Evolutionary conservation across 2,888 invertebrate genomes (phyloP).

Genomic region (Crioceris asparagi): DNA sequence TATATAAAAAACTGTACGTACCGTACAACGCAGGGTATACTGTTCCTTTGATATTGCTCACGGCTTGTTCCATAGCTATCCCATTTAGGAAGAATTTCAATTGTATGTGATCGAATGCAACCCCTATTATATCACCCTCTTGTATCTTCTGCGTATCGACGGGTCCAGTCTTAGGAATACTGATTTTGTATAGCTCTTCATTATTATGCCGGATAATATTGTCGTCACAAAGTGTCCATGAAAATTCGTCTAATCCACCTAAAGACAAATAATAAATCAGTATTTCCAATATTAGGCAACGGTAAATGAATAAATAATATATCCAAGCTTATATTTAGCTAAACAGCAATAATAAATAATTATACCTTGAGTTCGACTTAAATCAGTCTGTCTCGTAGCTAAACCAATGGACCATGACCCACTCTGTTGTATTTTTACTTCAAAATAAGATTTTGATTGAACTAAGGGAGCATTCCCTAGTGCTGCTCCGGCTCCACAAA

Average conservation of each 20-base stretch:
- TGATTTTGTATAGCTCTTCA: constrained; percentile 55
- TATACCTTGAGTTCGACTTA: constrained; percentile 67
- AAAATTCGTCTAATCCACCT: constrained; percentile 79
- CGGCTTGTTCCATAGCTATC: constrained; percentile 69
- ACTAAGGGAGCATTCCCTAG: constrained; percentile 88
- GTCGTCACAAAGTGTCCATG: constrained; percentile 90
- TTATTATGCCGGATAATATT: constrained; percentile 78
- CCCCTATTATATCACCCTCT: constrained; percentile 90
- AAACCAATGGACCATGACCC: constrained; percentile 95
- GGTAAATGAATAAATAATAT: constrained; percentile 1
- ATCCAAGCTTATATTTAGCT: neutral
- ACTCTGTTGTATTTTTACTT: constrained; percentile 93
- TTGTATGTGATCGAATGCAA: constrained; percentile 93
- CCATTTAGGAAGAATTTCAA: constrained; percentile 93
- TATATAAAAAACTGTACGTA: constrained; percentile 37
- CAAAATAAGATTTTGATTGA: constrained; percentile 97
- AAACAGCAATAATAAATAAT: neutral
- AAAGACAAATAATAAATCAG: constrained; percentile 23
- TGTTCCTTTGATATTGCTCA: constrained; percentile 81
- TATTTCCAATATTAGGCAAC: neutral
- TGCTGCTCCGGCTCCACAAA: constrained; percentile 93
- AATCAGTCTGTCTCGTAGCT: constrained; percentile 76
- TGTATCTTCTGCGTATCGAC: constrained; percentile 48
- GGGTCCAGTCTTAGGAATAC: constrained; percentile 17
- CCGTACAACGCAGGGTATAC: constrained; percentile 90